These are phyloP conservation scores for Sinocyclocheilus rhinocerous DNA, from an alignment of 2,113 vertebrate genomes.

Conservation along the genomic window DNA sequence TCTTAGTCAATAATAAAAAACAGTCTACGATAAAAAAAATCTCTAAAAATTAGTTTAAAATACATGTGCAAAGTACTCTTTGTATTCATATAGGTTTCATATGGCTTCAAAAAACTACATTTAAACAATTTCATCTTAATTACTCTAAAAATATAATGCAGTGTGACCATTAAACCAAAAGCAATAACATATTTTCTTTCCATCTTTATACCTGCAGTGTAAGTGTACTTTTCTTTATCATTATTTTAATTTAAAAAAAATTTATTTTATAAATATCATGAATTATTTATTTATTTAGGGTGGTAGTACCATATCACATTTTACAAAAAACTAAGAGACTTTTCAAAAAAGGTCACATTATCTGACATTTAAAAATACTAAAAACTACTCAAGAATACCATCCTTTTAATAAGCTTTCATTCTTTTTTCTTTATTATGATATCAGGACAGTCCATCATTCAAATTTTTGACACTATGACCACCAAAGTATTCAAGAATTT, in stretches of 20 bases:
- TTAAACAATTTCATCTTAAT: not conserved
- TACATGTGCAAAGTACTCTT: not conserved
- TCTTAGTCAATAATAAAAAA: not conserved
- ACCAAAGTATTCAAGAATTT: not conserved
- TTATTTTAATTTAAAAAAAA: not conserved
- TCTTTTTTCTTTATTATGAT: not conserved
- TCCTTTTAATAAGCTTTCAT: too few relatives aligned
- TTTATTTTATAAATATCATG: not conserved
- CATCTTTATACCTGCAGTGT: not conserved
- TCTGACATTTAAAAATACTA: not conserved
- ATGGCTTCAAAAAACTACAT: not conserved
- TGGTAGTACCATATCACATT: not conserved
- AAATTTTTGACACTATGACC: not conserved
- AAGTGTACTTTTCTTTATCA: not conserved
- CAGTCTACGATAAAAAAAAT: not conserved
- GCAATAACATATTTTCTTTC: not conserved
- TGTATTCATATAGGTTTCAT: not conserved
- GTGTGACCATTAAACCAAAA: not conserved
- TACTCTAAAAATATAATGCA: not conserved
- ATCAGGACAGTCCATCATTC: not conserved
- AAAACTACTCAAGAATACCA: not conserved
- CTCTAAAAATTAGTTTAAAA: not conserved
- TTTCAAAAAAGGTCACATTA: not conserved
- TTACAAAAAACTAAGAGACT: not conserved
- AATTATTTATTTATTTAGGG: not conserved